Evolutionary conservation across 2,797 vertebrate genomes (phyloP).

Genomic region (Pangasius macronema): DNA sequence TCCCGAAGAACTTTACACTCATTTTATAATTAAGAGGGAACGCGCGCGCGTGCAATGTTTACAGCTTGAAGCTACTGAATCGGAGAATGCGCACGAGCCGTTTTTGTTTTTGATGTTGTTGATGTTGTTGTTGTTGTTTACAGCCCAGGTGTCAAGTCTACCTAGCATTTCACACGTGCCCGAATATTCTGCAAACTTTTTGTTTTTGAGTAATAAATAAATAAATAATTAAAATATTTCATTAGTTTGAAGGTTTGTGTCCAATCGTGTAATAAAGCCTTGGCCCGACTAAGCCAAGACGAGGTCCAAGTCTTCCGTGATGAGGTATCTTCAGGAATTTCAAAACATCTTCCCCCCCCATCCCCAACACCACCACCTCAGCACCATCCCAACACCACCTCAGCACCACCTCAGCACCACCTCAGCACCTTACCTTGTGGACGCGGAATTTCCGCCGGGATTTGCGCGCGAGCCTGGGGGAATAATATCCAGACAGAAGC

Average conservation of each 20-base stretch:
- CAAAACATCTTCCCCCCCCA: conserved; percentile 62
- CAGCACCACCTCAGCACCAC: background rate
- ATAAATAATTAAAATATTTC: too few species aligned
- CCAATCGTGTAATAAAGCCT: too few species aligned
- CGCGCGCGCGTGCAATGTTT: background rate
- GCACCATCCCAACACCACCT: too few species aligned
- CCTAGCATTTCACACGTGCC: conserved; percentile 67
- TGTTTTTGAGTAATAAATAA: background rate
- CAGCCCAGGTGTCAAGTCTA: conserved; percentile 3
- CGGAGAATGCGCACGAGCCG: background rate
- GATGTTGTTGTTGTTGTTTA: background rate
- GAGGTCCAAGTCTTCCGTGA: too few species aligned
- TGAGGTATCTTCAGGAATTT: conserved; percentile 63
- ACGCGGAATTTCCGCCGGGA: conserved; percentile 62
- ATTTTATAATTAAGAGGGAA: background rate
- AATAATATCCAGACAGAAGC: background rate
- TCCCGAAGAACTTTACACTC: background rate
- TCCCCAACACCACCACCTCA: background rate
- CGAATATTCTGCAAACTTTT: conserved; percentile 15
- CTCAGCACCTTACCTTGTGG: conserved; percentile 70
- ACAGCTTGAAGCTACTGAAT: background rate
- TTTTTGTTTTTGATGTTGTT: background rate
- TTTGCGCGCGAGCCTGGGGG: background rate
- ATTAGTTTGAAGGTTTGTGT: too few species aligned
- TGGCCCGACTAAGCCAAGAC: too few species aligned